Evolutionary conservation across 2,113 vertebrate genomes (phyloP), one percentile per base, ranked within the genome.

Genomic region (Python bivittatus): DNA sequence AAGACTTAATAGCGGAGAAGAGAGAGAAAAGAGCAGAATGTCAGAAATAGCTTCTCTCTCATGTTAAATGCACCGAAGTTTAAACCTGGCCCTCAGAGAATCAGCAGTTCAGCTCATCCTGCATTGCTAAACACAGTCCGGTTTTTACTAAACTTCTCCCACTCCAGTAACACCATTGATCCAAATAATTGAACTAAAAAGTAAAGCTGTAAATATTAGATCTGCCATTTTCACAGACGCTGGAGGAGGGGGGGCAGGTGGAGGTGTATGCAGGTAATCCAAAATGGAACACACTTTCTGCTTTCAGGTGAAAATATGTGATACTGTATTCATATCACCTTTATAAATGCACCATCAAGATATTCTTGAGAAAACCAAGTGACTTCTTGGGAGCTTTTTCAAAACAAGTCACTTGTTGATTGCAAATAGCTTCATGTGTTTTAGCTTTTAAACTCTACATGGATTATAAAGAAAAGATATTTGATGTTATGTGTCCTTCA

Each of bases 21-120:
- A 83, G 9, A 42, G 17, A n/a, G 72, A 79, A 68, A 44, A 90
- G 38, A 88, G 42, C 84, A 92, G 54, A 79, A 94, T 95, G 79
- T 93, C 58, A 53, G 93, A 95, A 95, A 96, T 94, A 72, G 93
- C 91, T 91, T 85, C 56, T 90, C 92, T 95, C 85, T 94, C 90
- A 94, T 93, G 86, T 72, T 84, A 94, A 96, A 72, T 38, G 79
- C 90, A 91, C 85, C 92, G 94, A 96, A 95, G 79, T 94, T 89
- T 95, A 52, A 72, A 86, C 68, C 94, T 95, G 93, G 84, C 89
- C 83, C 52, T 91, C 93, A 91, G 92, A 95, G 84, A 90, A 85
- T 38, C 90, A 79, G 92, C 93, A 95, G 93, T 91, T 68, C 25
- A 90, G n/a, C 95, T 79, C 7, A 91, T 94, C 90, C 95, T 48